Evolutionary conservation across 2,888 invertebrate genomes (phyloP).

Genomic region (Drosophila nigricruria): DNA sequence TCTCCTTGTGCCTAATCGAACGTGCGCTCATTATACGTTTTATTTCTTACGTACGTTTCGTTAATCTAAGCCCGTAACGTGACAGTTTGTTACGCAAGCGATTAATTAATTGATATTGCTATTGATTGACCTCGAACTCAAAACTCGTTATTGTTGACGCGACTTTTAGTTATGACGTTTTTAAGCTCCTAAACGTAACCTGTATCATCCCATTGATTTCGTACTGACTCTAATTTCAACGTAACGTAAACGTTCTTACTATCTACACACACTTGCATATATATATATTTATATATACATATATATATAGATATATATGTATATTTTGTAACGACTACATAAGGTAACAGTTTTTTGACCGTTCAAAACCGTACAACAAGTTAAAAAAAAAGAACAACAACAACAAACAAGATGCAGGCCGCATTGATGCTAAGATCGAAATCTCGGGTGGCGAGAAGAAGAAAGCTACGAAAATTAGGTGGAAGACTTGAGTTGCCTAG

Average conservation of each 20-base stretch:
- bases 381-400: constrained; percentile 64
- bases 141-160: constrained; percentile 33
- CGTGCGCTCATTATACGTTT: constrained; percentile 65
- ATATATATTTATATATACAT: constrained; percentile 15
- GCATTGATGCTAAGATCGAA: constrained; percentile 96
- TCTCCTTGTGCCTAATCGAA: constrained; percentile 75
- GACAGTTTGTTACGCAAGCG: constrained; percentile 45
- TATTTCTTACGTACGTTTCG: constrained; percentile 45
- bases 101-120: constrained; percentile 13
- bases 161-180: constrained; percentile 80
- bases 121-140: constrained; percentile 19
- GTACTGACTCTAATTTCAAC: constrained; percentile 44
- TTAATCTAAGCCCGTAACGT: constrained; percentile 30
- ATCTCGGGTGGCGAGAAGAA: constrained; percentile 93
- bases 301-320: constrained; percentile 15
- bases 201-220: constrained; percentile 78
- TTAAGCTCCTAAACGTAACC: constrained; percentile 83
- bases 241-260: constrained; percentile 31
- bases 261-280: neutral
- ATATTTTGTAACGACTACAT: constrained; percentile 2
- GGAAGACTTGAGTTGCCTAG: constrained; percentile 93
- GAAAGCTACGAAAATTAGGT: constrained; percentile 91
- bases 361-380: constrained; percentile 49
- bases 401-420: constrained; percentile 91
- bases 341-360: constrained; percentile 24